Evolutionary conservation across 2,113 vertebrate species (phyloP), one percentile per base, ranked within the genome.

Genomic region (Lagopus leucura): DNA sequence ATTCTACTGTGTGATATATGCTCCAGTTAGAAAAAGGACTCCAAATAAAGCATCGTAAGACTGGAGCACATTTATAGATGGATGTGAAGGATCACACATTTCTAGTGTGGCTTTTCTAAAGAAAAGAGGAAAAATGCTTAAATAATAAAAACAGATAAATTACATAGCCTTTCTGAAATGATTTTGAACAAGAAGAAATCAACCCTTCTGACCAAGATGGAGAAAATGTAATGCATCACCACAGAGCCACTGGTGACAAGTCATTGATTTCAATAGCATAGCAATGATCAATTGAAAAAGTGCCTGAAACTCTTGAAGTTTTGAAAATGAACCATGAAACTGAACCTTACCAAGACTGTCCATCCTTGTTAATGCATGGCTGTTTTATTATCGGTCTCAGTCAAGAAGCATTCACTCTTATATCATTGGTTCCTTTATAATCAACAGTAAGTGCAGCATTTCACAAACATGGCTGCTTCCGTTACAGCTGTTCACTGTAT

Each of bases 131-230:
- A 79, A 83, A 87, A 79, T 4, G 24, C 7, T 82, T 48, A 40
- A 88, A 38, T 63, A 72, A 81, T 81, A 90, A 93, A 74, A 3
- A 8, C 34, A 91, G 73, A 84, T 47, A 78, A 96, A 93, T 90
- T 61, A 40, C 8, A 58, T 18, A 79, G n/a, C 13, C 16, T 50
- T 90, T 76, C 63, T 79, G 74, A 79, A 84, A 47, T 54, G 57
- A 61, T 82, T 86, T 72, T 57, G 40, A 93, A 69, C 58, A 61
- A 90, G 40, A 74, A 28, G 11, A 89, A 94, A 88, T 75, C n/a
- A 55, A 36, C 30, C 40, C 2, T 69, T 90, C 76, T 76, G 13
- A 84, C 47, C 58, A 48, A 86, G 47, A 72, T 38, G 28, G 40
- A 90, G 38, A 58, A 92, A 88, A 84, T 81, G 6, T 42, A 74